A percentile compares a stretch with the other conserved stretches of the same genome.
Conservation (phyloP, 2,113 vertebrate species). For the Stegastes partitus region DNA sequence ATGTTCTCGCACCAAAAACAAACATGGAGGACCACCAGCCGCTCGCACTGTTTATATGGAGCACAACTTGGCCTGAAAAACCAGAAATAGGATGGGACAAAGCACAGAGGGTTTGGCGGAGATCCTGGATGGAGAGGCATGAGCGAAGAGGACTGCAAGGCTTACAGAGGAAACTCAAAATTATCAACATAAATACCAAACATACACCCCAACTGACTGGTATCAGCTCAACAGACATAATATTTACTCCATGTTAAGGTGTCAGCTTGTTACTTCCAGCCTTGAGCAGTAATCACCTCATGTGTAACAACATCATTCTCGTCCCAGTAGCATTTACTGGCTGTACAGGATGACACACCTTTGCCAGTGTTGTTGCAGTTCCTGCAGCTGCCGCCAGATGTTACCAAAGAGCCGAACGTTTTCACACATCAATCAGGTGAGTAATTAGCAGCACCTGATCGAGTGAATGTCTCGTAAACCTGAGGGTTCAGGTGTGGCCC, state of each 20-base stretch:
- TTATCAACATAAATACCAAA: too few species aligned
- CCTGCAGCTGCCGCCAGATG: not conserved
- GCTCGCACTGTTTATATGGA: not conserved
- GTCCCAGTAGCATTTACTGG: too few species aligned
- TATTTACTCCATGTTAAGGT: not conserved
- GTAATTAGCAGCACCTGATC: too few species aligned
- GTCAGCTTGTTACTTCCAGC: not conserved
- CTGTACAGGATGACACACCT: not conserved
- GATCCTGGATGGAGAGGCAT: not conserved
- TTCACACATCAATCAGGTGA: too few species aligned
- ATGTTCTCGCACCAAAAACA: not conserved
- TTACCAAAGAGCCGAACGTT: too few species aligned
- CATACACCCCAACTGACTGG: too few species aligned
- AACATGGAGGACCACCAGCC: not conserved
- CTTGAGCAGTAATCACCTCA: too few species aligned
- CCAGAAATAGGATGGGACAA: not conserved
- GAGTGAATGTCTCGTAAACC: too few species aligned
- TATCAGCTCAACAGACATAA: not conserved
- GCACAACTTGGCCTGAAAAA: not conserved
- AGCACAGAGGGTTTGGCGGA: not conserved
- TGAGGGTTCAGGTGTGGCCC: too few species aligned
- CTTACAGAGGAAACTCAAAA: not conserved
- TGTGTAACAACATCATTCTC: too few species aligned
- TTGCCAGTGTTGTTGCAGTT: not conserved
- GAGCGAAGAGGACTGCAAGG: accelerated